Evolutionary conservation across 2,888 invertebrate genomes (phyloP).

Genomic region (Pseudococcus jackbeardsleyi): DNA sequence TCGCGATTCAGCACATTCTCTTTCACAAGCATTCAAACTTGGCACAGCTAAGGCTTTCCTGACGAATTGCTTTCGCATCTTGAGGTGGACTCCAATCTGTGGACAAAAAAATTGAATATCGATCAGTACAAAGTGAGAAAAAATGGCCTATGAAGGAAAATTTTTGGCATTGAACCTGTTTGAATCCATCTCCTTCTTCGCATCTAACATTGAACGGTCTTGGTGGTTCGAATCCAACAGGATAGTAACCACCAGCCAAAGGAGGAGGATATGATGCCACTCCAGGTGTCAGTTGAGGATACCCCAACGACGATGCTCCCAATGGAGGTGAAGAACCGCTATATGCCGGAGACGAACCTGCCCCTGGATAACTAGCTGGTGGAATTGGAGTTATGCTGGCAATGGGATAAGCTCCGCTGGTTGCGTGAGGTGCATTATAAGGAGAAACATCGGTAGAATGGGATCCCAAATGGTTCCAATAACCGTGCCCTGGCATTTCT

Average conservation of each 20-base stretch:
- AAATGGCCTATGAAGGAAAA: too few relatives aligned
- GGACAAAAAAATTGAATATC: neutral
- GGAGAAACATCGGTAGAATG: conserved; percentile 40
- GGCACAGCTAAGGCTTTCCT: conserved; percentile 81
- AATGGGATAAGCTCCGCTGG: conserved; percentile 33
- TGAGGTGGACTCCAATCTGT: conserved; percentile 79
- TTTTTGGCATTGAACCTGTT: conserved; percentile 72
- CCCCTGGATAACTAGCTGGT: conserved; percentile 57
- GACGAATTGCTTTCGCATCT: conserved; percentile 84
- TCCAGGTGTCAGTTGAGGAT: conserved; percentile 21
- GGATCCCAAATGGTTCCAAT: conserved; percentile 32
- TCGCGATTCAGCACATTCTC: conserved; percentile 85
- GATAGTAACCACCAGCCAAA: conserved; percentile 59
- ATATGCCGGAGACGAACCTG: conserved; percentile 65
- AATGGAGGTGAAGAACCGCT: conserved; percentile 62
- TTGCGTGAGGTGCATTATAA: neutral
- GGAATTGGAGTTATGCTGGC: conserved; percentile 48
- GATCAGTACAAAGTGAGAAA: neutral
- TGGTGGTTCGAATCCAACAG: conserved; percentile 66
- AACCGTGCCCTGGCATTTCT: conserved; percentile 53
- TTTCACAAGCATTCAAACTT: conserved; percentile 84
- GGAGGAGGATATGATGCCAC: conserved; percentile 61
- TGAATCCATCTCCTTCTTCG: conserved; percentile 85
- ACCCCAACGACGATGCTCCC: conserved; percentile 53
- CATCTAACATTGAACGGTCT: conserved; percentile 75